Evolutionary conservation across 2,113 vertebrate genomes (phyloP).

Genomic region (Gasterosteus aculeatus): DNA sequence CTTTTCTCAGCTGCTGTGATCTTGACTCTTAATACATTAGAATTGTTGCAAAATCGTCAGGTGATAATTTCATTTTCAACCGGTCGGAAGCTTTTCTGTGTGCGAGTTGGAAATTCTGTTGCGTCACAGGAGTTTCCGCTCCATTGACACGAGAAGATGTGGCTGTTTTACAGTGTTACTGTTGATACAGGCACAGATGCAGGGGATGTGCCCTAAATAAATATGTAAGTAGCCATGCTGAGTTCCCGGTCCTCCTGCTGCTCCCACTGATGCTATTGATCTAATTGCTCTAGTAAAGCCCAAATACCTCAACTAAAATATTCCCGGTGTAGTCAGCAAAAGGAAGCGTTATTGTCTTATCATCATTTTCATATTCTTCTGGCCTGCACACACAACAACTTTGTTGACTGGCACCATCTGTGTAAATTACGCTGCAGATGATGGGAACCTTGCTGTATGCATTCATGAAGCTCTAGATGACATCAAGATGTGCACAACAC

Average conservation of each 20-base stretch:
- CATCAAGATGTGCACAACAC: background rate
- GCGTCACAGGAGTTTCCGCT: conserved; percentile 8
- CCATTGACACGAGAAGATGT: conserved; percentile 30
- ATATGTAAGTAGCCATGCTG: conserved; percentile 75
- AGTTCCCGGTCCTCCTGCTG: conserved; percentile 66
- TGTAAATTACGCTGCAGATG: background rate
- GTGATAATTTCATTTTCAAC: background rate
- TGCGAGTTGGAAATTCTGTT: conserved; percentile 5
- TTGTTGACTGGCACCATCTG: background rate
- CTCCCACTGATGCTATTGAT: conserved; percentile 64
- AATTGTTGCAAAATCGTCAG: background rate
- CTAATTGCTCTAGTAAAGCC: conserved; percentile 71
- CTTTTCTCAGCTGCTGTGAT: conserved; percentile 10
- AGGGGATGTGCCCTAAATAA: conserved; percentile 77
- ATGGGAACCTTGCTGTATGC: background rate
- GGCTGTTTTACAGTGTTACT: conserved; percentile 53
- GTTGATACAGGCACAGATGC: conserved; percentile 69
- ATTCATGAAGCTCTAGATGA: background rate
- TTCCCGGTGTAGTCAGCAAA: conserved; percentile 3
- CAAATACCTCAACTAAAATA: conserved; percentile 40
- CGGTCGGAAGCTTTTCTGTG: background rate
- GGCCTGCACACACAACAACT: background rate
- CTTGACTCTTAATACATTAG: background rate
- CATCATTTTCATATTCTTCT: background rate
- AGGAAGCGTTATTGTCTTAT: background rate